Conservation (phyloP, 2,113 vertebrate genomes). For the Zootoca vivipara region DNA sequence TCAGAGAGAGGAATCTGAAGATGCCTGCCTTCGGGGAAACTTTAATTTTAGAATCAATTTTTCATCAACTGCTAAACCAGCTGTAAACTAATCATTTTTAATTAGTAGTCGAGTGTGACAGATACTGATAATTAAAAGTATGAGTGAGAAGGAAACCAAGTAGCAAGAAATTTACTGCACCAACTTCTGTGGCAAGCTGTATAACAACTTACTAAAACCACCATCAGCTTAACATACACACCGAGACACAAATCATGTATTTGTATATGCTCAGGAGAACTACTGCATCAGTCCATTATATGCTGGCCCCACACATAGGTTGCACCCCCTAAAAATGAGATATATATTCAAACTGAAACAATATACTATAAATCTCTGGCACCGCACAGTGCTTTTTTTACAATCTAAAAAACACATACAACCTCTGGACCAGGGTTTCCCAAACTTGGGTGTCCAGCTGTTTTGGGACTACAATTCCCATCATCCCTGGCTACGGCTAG, state of each 20-base stretch:
- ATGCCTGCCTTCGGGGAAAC: slow-evolving; percentile 38
- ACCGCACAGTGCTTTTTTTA: no score
- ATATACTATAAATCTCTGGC: no score
- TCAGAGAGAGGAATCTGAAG: slow-evolving; percentile 26
- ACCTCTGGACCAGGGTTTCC: no score
- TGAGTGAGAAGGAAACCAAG: slow-evolving; percentile 34
- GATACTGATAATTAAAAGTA: slow-evolving; percentile 30
- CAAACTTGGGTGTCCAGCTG: no score
- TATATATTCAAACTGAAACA: no score
- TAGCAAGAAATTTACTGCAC: slow-evolving; percentile 32
- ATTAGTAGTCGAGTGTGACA: slow-evolving; percentile 33
- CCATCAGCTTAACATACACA: not conserved
- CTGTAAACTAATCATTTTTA: slow-evolving; percentile 38
- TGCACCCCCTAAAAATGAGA: no score
- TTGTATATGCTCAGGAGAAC: slow-evolving; percentile 1
- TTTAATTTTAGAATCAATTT: slow-evolving; percentile 44
- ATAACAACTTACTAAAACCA: slow-evolving; percentile 14
- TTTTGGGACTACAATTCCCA: no score
- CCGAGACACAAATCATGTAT: no score
- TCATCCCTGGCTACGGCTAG: no score
- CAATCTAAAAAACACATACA: no score
- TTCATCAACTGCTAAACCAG: slow-evolving; percentile 34
- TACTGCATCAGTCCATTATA: not conserved
- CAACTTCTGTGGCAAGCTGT: slow-evolving; percentile 7
- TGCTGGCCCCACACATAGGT: no score